Conservation (phyloP, 1,140 invertebrate genomes). For the Procambarus clarkii region DNA sequence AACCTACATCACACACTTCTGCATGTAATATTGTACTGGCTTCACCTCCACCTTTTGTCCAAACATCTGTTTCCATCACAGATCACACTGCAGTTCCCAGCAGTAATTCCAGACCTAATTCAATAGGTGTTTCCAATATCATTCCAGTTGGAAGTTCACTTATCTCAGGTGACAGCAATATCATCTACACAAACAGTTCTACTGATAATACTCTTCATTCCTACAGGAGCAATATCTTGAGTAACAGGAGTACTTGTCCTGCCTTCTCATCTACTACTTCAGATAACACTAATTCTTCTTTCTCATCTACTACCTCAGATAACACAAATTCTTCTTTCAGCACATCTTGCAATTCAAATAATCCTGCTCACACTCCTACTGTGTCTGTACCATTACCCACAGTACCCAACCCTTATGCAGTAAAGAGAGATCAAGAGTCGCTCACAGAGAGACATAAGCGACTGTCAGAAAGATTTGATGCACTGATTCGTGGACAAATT, state of each 20-base stretch:
- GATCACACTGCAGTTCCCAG: background rate
- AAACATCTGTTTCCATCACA: constrained; percentile 19
- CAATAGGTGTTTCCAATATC: constrained; percentile 1
- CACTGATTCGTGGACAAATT: constrained; percentile 44
- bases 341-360: constrained; percentile 13
- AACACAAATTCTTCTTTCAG: constrained; percentile 11
- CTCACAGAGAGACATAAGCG: constrained; percentile 31
- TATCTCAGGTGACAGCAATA: constrained; percentile 17
- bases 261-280: constrained; percentile 12
- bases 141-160: constrained; percentile 24
- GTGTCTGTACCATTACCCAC: constrained; percentile 10
- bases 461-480: constrained; percentile 53
- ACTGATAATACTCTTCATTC: background rate
- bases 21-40: constrained; percentile 47
- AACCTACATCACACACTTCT: constrained; percentile 37
- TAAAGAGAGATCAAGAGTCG: constrained; percentile 37
- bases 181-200: constrained; percentile 29
- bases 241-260: background rate
- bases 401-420: constrained; percentile 4
- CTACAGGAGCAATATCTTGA: background rate
- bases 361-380: background rate
- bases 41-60: constrained; percentile 18
- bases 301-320: constrained; percentile 4
- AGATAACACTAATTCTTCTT: background rate
- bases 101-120: background rate